A percentile compares a stretch with the other conserved stretches of the same genome.
These are phyloP conservation scores for Lomographa bimaculata DNA, from an alignment of 2,888 invertebrate species.

Conservation along the genomic window DNA sequence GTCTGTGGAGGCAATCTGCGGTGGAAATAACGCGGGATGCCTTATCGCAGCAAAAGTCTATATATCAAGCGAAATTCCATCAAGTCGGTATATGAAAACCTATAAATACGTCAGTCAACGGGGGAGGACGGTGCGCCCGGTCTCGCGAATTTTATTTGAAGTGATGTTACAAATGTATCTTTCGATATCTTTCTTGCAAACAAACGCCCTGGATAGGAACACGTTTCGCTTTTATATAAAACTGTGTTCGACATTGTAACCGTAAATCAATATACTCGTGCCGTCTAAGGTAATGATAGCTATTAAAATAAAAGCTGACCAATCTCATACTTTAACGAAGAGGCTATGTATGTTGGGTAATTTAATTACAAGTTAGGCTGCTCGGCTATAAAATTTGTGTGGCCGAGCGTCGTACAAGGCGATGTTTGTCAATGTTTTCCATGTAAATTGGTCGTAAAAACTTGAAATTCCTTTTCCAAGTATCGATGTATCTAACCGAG, in stretches of 20 bases:
- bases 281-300: slow-evolving; percentile 13
- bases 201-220: slow-evolving; percentile 22
- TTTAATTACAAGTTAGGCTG: slow-evolving; percentile 25
- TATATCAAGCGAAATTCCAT: slow-evolving; percentile 37
- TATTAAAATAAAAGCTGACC: slow-evolving; percentile 17
- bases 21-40: slow-evolving; percentile 33
- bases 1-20: slow-evolving; percentile 34
- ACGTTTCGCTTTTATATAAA: slow-evolving; percentile 13
- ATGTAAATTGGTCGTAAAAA: slow-evolving; percentile 29
- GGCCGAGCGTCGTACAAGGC: slow-evolving; percentile 17
- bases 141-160: slow-evolving; percentile 38
- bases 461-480: slow-evolving; percentile 26
- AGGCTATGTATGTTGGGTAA: slow-evolving; percentile 11
- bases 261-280: slow-evolving; percentile 14
- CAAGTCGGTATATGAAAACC: slow-evolving; percentile 38
- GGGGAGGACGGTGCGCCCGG: slow-evolving; percentile 28
- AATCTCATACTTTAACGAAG: slow-evolving; percentile 9
- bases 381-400: slow-evolving; percentile 31
- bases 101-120: slow-evolving; percentile 45
- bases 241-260: slow-evolving; percentile 11
- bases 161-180: slow-evolving; percentile 27
- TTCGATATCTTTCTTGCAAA: slow-evolving; percentile 18
- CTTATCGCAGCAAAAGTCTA: slow-evolving; percentile 27
- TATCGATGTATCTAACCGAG: slow-evolving; percentile 33
- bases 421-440: slow-evolving; percentile 17